These are phyloP conservation scores for Tangachromis dhanisi DNA, from an alignment of 2,113 vertebrate genomes.

Conservation along the genomic window DNA sequence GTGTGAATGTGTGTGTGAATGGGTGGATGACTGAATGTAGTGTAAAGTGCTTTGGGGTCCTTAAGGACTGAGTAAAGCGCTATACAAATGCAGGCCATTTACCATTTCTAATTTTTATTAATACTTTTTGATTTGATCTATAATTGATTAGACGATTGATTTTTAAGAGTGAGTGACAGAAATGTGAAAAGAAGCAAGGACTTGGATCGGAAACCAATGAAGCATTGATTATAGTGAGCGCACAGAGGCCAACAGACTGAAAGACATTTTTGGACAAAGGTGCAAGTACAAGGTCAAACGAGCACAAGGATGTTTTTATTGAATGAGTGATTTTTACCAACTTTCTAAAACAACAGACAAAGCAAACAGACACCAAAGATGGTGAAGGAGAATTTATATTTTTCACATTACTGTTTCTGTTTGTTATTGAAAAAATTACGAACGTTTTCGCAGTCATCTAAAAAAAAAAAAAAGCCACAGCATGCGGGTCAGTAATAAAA, in stretches of 20 bases:
- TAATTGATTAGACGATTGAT: background rate
- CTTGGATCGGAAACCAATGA: background rate
- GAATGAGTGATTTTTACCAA: background rate
- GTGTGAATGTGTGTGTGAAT: no score
- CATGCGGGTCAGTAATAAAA: background rate
- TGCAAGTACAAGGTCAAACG: background rate
- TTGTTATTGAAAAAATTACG: background rate
- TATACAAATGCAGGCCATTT: no score
- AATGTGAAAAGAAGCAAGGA: background rate
- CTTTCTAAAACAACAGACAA: background rate
- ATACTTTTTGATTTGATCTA: background rate
- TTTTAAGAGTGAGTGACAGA: background rate
- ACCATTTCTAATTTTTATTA: background rate
- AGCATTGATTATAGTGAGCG: background rate
- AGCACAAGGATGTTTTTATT: background rate
- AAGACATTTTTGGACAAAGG: background rate
- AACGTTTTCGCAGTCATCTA: accelerated
- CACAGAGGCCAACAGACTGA: background rate
- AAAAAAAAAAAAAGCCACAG: background rate
- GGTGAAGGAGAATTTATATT: background rate
- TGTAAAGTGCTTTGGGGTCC: no score
- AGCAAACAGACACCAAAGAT: background rate
- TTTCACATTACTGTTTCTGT: background rate
- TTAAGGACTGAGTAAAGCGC: no score
- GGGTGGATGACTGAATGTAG: no score